A percentile compares a stretch with the other conserved stretches of the same genome.
Conservation (phyloP, 2,888 invertebrate species). For the Anodontia alba region DNA sequence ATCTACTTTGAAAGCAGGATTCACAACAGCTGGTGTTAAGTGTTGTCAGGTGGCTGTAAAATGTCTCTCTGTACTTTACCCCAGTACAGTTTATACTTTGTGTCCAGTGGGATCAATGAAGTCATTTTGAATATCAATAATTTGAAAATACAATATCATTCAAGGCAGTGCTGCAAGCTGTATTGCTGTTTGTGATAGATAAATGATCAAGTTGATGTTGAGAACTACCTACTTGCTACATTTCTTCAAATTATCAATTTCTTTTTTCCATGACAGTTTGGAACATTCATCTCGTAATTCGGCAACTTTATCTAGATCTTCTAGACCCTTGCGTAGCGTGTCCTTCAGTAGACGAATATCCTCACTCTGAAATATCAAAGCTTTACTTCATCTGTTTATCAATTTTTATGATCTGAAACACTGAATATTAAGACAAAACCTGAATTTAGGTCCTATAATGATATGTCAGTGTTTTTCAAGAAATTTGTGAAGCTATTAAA, state of each 20-base stretch:
- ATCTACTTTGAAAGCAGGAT: too few species aligned
- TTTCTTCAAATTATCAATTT: conserved; percentile 68
- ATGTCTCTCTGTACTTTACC: too few species aligned
- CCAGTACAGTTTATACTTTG: too few species aligned
- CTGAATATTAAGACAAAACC: neutral
- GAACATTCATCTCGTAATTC: conserved; percentile 83
- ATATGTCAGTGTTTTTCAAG: neutral
- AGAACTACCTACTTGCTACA: conserved; percentile 70
- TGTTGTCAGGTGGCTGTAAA: too few species aligned
- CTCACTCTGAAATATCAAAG: conserved; percentile 80
- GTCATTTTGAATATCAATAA: too few species aligned
- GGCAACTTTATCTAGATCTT: conserved; percentile 80
- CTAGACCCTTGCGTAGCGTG: conserved; percentile 78
- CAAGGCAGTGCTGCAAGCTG: too few species aligned
- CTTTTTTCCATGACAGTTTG: conserved; percentile 80
- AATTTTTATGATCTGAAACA: neutral
- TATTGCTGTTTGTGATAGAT: too few species aligned
- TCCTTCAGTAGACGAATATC: conserved; percentile 82
- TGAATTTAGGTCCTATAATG: neutral
- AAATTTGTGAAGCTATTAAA: neutral
- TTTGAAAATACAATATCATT: too few species aligned
- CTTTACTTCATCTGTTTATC: neutral
- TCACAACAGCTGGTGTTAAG: too few species aligned
- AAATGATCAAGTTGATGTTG: too few species aligned
- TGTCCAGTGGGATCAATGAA: too few species aligned